Percentiles rank a stretch among this genome's conserved stretches.
These are phyloP conservation scores for Xyrichtys novacula DNA, from an alignment of 2,797 vertebrate genomes.

Conservation along the genomic window DNA sequence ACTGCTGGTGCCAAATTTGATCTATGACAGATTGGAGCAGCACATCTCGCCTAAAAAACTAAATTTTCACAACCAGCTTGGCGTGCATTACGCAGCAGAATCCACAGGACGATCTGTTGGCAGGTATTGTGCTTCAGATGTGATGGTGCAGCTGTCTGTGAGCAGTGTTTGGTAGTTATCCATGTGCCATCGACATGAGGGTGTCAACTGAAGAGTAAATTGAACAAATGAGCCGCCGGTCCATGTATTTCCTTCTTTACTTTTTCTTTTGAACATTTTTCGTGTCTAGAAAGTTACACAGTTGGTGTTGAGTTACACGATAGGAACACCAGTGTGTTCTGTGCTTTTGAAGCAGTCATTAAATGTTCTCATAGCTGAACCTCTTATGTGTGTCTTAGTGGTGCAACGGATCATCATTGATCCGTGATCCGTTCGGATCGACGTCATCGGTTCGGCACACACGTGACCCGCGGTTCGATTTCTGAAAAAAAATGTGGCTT, in stretches of 20 bases:
- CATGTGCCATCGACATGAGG: neutral
- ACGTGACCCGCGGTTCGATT: no score
- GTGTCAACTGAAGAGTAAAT: conserved; percentile 1
- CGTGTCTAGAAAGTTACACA: neutral
- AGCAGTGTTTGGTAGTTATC: conserved; percentile 8
- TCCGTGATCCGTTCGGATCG: no score
- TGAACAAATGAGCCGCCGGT: conserved; percentile 6
- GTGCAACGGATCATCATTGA: no score
- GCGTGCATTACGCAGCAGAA: conserved; percentile 23
- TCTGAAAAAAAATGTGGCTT: no score
- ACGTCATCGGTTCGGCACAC: no score
- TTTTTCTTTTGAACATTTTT: neutral
- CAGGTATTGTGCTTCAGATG: conserved; percentile 9
- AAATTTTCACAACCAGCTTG: conserved; percentile 35
- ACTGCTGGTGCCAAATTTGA: neutral
- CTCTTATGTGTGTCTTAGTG: no score
- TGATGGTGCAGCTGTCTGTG: conserved; percentile 16
- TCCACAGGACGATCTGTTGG: conserved; percentile 16
- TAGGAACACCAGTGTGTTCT: no score
- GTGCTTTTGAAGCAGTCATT: no score
- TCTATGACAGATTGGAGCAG: conserved; percentile 21
- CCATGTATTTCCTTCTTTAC: neutral
- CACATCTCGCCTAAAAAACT: conserved; percentile 47
- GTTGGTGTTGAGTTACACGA: neutral
- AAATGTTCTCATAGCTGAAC: no score